These are phyloP conservation scores for Tridacna crocea DNA, from an alignment of 2,888 invertebrate species.

Conservation along the genomic window DNA sequence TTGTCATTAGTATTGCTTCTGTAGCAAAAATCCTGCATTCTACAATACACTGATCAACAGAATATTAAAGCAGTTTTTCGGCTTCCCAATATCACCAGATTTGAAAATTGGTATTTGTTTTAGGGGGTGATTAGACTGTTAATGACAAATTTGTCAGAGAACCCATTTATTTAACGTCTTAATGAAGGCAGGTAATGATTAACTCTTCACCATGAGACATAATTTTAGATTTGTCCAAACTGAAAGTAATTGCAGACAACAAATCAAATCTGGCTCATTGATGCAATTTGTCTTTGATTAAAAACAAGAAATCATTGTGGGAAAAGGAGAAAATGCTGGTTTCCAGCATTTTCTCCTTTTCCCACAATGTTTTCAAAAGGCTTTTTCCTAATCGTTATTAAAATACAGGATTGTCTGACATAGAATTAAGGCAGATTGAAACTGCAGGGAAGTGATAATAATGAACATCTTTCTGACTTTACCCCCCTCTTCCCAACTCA, in stretches of 20 bases:
- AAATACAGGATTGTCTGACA: no score
- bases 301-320: not conserved
- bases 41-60: no score
- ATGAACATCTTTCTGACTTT: not conserved
- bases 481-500: not conserved
- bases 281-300: no score
- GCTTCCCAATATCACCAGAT: slow-evolving; percentile 37
- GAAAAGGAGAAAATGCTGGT: not conserved
- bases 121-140: slow-evolving; percentile 41
- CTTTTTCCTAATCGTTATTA: no score
- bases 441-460: slow-evolving; percentile 14
- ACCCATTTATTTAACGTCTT: slow-evolving; percentile 48
- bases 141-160: slow-evolving; percentile 47
- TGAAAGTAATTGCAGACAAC: no score
- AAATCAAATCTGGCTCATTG: no score
- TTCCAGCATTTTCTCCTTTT: not conserved
- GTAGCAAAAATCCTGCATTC: no score
- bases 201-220: no score
- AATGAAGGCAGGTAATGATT: slow-evolving; percentile 39
- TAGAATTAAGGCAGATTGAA: not conserved
- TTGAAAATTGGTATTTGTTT: slow-evolving; percentile 55
- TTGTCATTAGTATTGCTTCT: no score
- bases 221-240: no score
- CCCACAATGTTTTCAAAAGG: not conserved
- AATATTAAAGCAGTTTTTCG: slow-evolving; percentile 12